Evolutionary conservation across 1,140 invertebrate species (phyloP).

Genomic region (Thereuonema tuberculata): DNA sequence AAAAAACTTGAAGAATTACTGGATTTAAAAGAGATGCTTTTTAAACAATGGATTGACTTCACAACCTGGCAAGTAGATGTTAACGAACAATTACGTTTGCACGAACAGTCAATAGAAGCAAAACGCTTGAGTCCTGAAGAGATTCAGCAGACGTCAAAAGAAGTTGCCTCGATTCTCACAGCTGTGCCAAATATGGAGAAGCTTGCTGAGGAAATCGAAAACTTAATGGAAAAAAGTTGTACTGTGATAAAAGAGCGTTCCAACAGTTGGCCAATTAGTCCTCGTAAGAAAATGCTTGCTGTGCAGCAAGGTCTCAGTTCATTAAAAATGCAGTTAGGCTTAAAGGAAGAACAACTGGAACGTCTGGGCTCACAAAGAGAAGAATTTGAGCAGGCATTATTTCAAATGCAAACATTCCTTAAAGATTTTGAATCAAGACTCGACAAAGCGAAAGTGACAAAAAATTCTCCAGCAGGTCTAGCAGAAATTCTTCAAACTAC

Average conservation of each 20-base stretch:
- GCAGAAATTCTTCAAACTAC: background rate
- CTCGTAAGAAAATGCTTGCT: background rate
- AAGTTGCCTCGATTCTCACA: constrained; percentile 35
- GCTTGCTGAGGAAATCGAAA: constrained; percentile 15
- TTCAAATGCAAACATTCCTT: too few species aligned
- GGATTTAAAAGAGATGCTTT: constrained; percentile 54
- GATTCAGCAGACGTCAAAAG: constrained; percentile 23
- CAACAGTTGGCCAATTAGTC: background rate
- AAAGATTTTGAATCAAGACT: too few species aligned
- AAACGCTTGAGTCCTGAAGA: constrained; percentile 47
- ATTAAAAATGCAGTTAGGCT: background rate
- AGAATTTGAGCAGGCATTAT: constrained; percentile 1
- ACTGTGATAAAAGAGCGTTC: constrained; percentile 1
- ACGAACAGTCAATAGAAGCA: constrained; percentile 61
- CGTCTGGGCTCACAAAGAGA: background rate
- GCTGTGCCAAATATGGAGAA: constrained; percentile 27
- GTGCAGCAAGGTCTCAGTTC: background rate
- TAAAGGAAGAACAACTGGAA: constrained; percentile 2
- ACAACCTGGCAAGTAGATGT: constrained; percentile 65
- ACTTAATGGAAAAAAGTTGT: constrained; percentile 1
- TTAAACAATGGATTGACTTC: constrained; percentile 72
- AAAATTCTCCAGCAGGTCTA: background rate
- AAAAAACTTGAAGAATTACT: constrained; percentile 38
- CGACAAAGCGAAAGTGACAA: too few species aligned
- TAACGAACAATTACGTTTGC: constrained; percentile 60